Conservation (phyloP, 2,113 vertebrate genomes). For the Pyxicephalus adspersus region DNA sequence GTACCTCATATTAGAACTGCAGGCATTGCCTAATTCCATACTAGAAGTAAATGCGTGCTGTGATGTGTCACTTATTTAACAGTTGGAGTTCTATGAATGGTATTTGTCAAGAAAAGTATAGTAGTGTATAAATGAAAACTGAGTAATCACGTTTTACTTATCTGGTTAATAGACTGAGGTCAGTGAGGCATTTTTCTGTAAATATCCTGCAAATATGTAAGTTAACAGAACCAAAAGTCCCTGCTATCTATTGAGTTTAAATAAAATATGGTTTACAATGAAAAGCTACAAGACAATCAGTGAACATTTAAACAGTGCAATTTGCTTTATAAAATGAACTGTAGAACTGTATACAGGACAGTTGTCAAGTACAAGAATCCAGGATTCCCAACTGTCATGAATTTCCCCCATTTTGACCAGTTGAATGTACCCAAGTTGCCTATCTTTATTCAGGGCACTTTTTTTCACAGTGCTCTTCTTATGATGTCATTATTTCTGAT, state of each 20-base stretch:
- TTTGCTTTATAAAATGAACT: neutral
- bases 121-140: too few relatives aligned
- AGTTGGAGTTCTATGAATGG: too few relatives aligned
- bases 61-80: too few relatives aligned
- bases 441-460: neutral
- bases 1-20: too few relatives aligned
- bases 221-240: neutral
- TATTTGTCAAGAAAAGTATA: too few relatives aligned
- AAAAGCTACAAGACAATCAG: neutral
- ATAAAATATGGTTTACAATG: neutral
- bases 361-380: neutral
- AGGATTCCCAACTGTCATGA: neutral
- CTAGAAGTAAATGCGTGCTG: too few relatives aligned
- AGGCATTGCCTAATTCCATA: too few relatives aligned
- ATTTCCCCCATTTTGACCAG: neutral
- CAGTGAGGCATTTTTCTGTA: neutral
- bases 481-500: neutral
- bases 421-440: neutral
- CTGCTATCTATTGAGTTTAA: neutral
- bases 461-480: neutral
- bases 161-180: too few relatives aligned
- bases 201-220: neutral
- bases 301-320: slow-evolving; percentile 31
- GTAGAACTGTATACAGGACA: neutral
- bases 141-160: too few relatives aligned